Evolutionary conservation across 2,888 invertebrate genomes (phyloP).

Genomic region (Saturnia pavonia): DNA sequence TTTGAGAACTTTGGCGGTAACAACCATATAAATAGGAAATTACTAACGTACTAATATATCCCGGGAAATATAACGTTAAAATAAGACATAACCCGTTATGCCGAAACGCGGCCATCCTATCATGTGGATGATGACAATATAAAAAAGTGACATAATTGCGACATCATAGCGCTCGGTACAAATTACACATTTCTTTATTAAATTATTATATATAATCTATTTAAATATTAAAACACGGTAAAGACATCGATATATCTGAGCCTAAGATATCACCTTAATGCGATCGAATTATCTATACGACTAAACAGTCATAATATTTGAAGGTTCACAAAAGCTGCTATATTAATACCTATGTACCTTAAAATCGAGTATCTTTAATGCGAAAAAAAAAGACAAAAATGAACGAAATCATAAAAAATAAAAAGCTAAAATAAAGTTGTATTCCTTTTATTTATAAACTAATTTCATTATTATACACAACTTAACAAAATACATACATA

Average conservation of each 20-base stretch:
- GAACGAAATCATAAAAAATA: slow-evolving; percentile 57
- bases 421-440: slow-evolving; percentile 72
- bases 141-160: slow-evolving; percentile 23
- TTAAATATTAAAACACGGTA: slow-evolving; percentile 73
- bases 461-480: slow-evolving; percentile 76
- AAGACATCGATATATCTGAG: slow-evolving; percentile 73
- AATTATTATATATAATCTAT: slow-evolving; percentile 55
- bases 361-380: slow-evolving; percentile 12
- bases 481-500: slow-evolving; percentile 81
- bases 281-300: slow-evolving; percentile 57
- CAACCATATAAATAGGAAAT: no score
- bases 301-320: slow-evolving; percentile 53
- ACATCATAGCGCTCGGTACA: slow-evolving; percentile 42
- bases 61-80: no score
- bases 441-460: slow-evolving; percentile 79
- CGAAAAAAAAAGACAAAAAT: slow-evolving; percentile 39
- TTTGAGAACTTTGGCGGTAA: no score
- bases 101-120: no score
- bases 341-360: slow-evolving; percentile 29
- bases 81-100: no score
- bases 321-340: slow-evolving; percentile 61
- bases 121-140: not conserved
- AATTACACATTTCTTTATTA: slow-evolving; percentile 28
- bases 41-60: not conserved
- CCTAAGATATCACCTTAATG: slow-evolving; percentile 64